Conservation (phyloP, 2,888 invertebrate genomes). For the Zygothrica quintamaculata region DNA sequence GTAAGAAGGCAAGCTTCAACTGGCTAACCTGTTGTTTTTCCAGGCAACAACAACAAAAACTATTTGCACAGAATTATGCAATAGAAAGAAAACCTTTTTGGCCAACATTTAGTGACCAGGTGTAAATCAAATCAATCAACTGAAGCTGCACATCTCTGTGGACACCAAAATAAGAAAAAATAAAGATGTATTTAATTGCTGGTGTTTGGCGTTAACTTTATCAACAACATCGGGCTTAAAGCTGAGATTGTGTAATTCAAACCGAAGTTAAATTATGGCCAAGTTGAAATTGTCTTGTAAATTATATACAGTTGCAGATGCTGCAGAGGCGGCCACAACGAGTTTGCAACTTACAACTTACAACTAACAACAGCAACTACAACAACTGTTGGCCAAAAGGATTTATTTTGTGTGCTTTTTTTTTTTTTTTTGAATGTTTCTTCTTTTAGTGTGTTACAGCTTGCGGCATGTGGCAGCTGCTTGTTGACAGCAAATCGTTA, state of each 20-base stretch:
- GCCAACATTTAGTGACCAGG: conserved; percentile 55
- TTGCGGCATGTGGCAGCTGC: conserved; percentile 72
- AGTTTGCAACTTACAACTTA: neutral
- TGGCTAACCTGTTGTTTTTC: conserved; percentile 1
- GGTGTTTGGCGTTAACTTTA: neutral
- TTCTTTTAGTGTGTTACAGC: no score
- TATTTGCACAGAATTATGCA: conserved; percentile 55
- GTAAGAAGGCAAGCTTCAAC: conserved; percentile 1
- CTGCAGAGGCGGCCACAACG: conserved; percentile 25
- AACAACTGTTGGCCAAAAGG: neutral
- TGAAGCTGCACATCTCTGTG: conserved; percentile 31
- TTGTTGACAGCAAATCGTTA: conserved; percentile 36
- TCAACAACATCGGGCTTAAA: conserved; percentile 3
- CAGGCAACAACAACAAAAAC: conserved; percentile 2
- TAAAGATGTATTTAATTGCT: conserved; percentile 15
- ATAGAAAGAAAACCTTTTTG: conserved; percentile 25
- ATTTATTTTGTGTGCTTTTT: neutral
- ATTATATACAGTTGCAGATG: conserved; percentile 35
- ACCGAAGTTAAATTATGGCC: conserved; percentile 39
- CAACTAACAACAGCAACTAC: no score
- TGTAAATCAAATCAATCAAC: conserved; percentile 58
- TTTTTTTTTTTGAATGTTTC: no score
- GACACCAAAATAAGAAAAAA: no score
- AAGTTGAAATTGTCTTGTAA: conserved; percentile 44
- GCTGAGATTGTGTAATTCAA: conserved; percentile 61